Evolutionary conservation across 2,888 invertebrate genomes (phyloP), one percentile per base, ranked within the genome.

Genomic region (Hypomecis atomaria): DNA sequence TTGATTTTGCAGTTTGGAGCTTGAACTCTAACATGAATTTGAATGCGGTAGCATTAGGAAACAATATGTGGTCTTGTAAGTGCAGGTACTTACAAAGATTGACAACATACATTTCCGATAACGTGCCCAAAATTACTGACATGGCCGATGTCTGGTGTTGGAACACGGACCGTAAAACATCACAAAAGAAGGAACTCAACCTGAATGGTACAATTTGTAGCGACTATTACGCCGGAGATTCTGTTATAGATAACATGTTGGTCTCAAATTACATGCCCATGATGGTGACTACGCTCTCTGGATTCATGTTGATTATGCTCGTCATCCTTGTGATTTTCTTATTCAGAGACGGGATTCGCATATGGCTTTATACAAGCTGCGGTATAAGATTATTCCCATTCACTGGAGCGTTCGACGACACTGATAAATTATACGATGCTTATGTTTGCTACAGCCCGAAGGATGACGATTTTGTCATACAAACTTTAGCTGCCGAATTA

Each of bases 381-480:
- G 97, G 97, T 40, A 94, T 98, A 68, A 94, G 97, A 76, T 94
- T 98, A 80, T 96, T 97, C 86, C 94, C 96, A 74, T 95, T 95
- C 75, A 94, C 94, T 62, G 94, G 95, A 75, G 94, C 94, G 62
- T 95, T 94, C 87, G 97, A 96, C 84, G 97, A 97, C 85, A 94
- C 96, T 81, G 97, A 97, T 84, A 97, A 97, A 86, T 94, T 97
- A 66, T 98, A 97, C 93, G 98, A 99, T 90, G 98, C 97, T 72
- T 98, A 98, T 89, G 96, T 99, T 54, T 96, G 98, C 81, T 99
- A 98, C 93, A 97, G 97, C 81, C 96, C 97, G 65, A 97, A 97
- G 88, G 98, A 98, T 90, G 97, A 98, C 84, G 96, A 97, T 84
- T 98, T 97, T 89, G 98, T 98, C 60, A 94, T 97, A 75, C 96